phyloP scores from a whole-genome alignment of 2,113 vertebrate species.

The Pandion haliaetus region DNA sequence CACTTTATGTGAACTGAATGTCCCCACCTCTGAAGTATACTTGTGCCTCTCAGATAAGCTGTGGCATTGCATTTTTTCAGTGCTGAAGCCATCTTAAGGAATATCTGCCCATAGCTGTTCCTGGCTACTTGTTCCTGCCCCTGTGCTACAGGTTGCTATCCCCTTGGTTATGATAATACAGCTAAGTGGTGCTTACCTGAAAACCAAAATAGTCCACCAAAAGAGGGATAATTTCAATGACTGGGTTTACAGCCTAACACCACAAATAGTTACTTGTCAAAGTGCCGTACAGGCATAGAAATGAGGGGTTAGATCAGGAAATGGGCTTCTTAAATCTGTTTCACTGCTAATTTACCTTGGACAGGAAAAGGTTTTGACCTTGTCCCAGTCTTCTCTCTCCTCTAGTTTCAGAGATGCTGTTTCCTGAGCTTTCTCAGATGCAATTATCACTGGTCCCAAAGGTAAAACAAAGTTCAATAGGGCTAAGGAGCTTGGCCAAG shows the following conservation, averaged over 20 bases:
- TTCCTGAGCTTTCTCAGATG: not conserved
- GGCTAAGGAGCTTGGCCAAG: not conserved
- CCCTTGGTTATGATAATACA: not conserved
- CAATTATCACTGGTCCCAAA: not conserved
- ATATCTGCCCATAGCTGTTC: not conserved
- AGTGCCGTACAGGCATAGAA: not conserved
- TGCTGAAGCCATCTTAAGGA: not conserved
- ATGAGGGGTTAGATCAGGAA: not conserved
- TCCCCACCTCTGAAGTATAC: not conserved
- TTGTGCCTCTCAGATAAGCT: not conserved
- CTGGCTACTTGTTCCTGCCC: not conserved
- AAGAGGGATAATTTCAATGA: not conserved
- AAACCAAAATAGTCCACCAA: not conserved
- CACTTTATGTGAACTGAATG: not conserved
- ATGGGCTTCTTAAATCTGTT: not conserved
- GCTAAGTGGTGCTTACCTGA: not conserved
- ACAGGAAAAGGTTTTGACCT: not conserved
- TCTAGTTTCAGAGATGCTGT: not conserved
- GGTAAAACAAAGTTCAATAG: not conserved
- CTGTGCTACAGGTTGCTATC: not conserved
- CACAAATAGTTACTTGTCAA: not conserved
- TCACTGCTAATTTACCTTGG: not conserved
- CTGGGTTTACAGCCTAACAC: not conserved
- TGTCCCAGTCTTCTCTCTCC: not conserved
- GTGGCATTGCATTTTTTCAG: not conserved